These are phyloP conservation scores for Alviniconcha strummeri DNA, from an alignment of 2,888 invertebrate species.

Conservation along the genomic window DNA sequence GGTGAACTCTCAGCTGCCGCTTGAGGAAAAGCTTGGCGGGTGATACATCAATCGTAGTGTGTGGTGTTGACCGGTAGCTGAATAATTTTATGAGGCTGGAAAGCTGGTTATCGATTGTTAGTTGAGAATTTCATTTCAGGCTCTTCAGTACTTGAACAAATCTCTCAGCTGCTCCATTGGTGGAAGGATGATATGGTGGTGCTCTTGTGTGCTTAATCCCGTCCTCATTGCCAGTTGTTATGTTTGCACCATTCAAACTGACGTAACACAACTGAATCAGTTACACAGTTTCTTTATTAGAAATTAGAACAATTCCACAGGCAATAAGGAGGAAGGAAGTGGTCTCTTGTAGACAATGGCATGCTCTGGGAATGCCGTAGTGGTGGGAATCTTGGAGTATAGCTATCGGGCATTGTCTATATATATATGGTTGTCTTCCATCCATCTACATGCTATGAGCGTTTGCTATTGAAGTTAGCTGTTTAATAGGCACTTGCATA, in stretches of 20 bases:
- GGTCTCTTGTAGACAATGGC: too few relatives aligned
- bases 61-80: background rate
- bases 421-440: too few relatives aligned
- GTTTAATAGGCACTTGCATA: too few relatives aligned
- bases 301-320: too few relatives aligned
- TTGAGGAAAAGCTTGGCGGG: slow-evolving; percentile 14
- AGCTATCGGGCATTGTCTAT: too few relatives aligned
- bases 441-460: background rate
- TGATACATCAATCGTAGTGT: slow-evolving; percentile 6
- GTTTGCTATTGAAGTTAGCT: too few relatives aligned
- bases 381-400: too few relatives aligned
- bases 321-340: too few relatives aligned
- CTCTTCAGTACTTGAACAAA: background rate
- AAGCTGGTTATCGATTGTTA: background rate
- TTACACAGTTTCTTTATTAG: too few relatives aligned
- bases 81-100: background rate
- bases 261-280: too few relatives aligned
- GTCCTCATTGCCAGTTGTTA: background rate
- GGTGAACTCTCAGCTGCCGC: background rate
- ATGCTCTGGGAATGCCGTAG: too few relatives aligned
- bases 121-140: background rate
- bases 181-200: background rate
- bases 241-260: too few relatives aligned
- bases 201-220: background rate
- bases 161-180: background rate